Base-by-base conservation (phyloP, 30 jellyfish, hydroid and myxozoan genomes). In the Aurelia sp. region DNA sequence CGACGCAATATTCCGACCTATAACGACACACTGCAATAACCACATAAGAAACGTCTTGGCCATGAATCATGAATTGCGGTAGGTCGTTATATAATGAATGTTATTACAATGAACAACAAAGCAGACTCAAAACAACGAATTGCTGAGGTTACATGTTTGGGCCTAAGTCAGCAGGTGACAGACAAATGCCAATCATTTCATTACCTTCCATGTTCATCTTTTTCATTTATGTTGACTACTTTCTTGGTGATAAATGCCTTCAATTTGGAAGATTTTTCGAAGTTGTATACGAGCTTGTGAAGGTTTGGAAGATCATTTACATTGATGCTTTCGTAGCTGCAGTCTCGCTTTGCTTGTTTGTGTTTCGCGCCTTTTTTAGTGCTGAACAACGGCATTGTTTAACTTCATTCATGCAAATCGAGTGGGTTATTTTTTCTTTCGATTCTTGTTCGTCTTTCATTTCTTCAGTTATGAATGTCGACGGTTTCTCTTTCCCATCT, bases 351-450 rank as follows among this genome's bases (percentile, higher is more conserved):
- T 37, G 58, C 71, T 40, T 27, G 68, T 80, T 82, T 58, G 71
- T 69, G 50, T 70, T 82, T 82, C 91, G 85, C 91, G 91, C 91
- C 91, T 57, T 68, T 68, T 71, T 68, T 68, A 23, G 15, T 44
- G 55, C 21, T 17, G 60, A 69, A 82, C 47, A 82, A 41, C 13
- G 91, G 91, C 91, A 82, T 82, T 53, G 74, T 75, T 58, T 1
- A 61, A 16, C 30, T 21, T n/a, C 74, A 75, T n/a, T 53, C 74
- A 57, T 21, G 86, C 86, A 44, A 44, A 44, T 44, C 55, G 55
- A 44, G 86, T 33, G 4, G 52, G 16, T 4, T 0, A 4, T 12
- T 11, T 47, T 52, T 31, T 13, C 10, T 60, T 33, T 6, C 53
- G 17, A 17, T 40, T 13, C 15, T 65, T 40, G 63, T 63, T 4